These are phyloP conservation scores for Sorex araneus DNA, from an alignment of 2,113 vertebrate genomes.

Conservation along the genomic window DNA sequence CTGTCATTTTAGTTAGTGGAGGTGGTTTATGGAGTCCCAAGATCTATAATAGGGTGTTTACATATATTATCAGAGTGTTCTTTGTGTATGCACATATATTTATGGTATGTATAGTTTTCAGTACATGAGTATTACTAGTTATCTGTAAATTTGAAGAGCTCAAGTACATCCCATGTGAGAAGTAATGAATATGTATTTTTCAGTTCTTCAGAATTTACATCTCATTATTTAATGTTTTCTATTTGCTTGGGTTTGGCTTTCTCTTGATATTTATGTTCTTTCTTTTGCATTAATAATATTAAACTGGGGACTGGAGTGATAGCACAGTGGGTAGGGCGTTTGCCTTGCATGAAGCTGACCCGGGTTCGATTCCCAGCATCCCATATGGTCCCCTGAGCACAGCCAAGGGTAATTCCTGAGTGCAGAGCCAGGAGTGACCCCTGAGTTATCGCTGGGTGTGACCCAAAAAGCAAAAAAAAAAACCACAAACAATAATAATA, in stretches of 20 bases:
- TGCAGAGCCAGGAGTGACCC: no score
- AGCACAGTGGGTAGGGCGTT: no score
- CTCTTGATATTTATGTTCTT: slow-evolving; percentile 5
- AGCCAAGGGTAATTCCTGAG: no score
- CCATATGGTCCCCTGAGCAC: no score
- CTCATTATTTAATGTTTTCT: neutral
- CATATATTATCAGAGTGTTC: neutral
- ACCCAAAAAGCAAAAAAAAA: no score
- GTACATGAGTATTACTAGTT: neutral
- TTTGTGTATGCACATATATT: neutral
- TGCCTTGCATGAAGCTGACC: no score
- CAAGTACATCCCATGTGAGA: neutral
- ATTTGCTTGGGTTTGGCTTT: slow-evolving; percentile 38
- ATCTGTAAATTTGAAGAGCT: slow-evolving; percentile 34
- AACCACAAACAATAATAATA: no score
- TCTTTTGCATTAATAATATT: slow-evolving; percentile 10
- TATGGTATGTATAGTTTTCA: neutral
- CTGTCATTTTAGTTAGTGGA: neutral
- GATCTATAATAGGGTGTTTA: neutral
- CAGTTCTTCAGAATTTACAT: slow-evolving; percentile 14
- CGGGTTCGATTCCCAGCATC: no score
- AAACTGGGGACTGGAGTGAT: no score
- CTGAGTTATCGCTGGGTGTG: no score
- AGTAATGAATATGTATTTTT: neutral
- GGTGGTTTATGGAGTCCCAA: neutral